Evolutionary conservation across 2,113 vertebrate species (phyloP).

Genomic region (Siniperca knerii): DNA sequence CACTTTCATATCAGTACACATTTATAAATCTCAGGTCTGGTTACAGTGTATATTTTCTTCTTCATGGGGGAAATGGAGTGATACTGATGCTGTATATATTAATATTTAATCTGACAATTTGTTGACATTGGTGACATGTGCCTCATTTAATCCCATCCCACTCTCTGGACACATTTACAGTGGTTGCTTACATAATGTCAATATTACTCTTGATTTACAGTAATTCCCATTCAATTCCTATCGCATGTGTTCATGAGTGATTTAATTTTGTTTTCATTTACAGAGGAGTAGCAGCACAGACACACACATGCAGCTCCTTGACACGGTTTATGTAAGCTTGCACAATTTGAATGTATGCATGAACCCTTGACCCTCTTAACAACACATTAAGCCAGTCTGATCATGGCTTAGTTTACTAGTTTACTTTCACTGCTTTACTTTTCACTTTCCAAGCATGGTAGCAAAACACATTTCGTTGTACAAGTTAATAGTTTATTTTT

Average conservation of each 20-base stretch:
- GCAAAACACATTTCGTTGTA: neutral
- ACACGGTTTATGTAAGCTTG: conserved; percentile 6
- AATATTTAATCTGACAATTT: no score
- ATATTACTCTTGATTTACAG: neutral
- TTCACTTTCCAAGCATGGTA: no score
- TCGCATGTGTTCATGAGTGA: neutral
- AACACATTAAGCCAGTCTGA: conserved; percentile 33
- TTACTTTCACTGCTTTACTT: conserved; percentile 37
- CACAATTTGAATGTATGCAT: conserved; percentile 15
- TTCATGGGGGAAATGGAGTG: neutral
- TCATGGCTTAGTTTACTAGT: conserved; percentile 25
- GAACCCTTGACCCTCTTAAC: conserved; percentile 37
- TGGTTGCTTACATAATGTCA: neutral
- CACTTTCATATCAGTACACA: neutral
- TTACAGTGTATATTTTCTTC: neutral
- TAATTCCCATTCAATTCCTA: neutral
- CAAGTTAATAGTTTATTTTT: neutral
- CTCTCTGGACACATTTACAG: neutral
- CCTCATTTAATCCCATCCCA: neutral
- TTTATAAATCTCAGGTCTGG: neutral
- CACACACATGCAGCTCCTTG: conserved; percentile 12
- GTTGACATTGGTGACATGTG: neutral
- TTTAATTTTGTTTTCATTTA: neutral
- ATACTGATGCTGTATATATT: neutral
- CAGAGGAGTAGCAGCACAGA: neutral